These are phyloP conservation scores for Diabrotica balteata DNA, from an alignment of 2,888 invertebrate species.

Conservation along the genomic window DNA sequence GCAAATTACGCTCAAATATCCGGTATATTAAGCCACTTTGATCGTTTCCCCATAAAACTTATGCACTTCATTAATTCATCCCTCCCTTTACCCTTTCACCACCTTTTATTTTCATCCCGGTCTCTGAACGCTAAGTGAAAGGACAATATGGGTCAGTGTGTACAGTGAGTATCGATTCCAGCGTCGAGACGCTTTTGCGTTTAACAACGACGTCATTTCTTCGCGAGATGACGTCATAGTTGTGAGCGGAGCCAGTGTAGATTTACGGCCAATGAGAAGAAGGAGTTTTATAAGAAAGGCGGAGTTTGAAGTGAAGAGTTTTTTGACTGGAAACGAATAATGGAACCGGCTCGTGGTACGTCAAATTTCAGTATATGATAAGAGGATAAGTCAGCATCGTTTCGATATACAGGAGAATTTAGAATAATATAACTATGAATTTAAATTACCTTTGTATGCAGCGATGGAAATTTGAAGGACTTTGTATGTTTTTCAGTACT, in stretches of 20 bases:
- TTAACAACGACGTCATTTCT: conserved; percentile 47
- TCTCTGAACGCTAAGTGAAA: conserved; percentile 49
- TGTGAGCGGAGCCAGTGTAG: conserved; percentile 22
- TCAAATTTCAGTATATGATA: no score
- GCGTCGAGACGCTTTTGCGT: conserved; percentile 43
- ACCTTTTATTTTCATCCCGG: conserved; percentile 35
- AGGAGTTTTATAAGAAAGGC: conserved; percentile 1
- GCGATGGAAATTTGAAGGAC: no score
- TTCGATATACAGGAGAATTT: no score
- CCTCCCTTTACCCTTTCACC: neutral
- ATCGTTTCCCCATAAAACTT: no score
- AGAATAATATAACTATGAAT: no score
- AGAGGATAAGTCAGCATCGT: no score
- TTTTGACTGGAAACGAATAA: conserved; percentile 18
- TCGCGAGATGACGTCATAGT: conserved; percentile 47
- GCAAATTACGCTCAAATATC: no score
- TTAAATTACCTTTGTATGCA: no score
- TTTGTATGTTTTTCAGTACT: no score
- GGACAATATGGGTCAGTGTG: conserved; percentile 58
- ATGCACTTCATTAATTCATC: neutral
- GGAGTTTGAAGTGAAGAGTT: conserved; percentile 15
- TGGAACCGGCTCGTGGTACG: neutral
- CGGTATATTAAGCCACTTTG: no score
- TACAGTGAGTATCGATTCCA: conserved; percentile 48
- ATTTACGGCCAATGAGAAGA: conserved; percentile 27